Evolutionary conservation across 2,113 vertebrate species (phyloP).

Genomic region (Damaliscus lunatus): DNA sequence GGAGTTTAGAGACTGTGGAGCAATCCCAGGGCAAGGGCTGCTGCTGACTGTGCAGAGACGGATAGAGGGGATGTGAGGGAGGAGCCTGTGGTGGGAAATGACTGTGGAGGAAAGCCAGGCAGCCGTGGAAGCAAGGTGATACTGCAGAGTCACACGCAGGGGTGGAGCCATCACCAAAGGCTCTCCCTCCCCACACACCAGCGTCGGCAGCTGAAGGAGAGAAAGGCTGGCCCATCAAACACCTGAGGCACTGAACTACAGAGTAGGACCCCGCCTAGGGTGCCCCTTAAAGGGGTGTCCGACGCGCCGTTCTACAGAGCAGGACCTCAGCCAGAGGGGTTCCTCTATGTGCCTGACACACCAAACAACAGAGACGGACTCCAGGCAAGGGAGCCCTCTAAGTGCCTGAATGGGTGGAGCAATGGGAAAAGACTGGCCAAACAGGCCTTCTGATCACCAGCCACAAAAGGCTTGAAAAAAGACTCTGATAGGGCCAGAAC

Average conservation of each 20-base stretch:
- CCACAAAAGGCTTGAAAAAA: neutral
- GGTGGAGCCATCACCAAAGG: neutral
- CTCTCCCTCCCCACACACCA: neutral
- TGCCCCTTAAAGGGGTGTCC: neutral
- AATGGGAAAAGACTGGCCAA: neutral
- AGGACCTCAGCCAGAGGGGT: neutral
- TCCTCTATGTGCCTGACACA: neutral
- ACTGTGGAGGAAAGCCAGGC: neutral
- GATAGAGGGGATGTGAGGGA: neutral
- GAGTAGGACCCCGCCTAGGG: neutral
- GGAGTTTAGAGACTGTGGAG: neutral
- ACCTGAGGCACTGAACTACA: neutral
- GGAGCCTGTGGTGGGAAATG: neutral
- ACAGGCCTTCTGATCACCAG: neutral
- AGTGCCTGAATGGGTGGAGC: neutral
- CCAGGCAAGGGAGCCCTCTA: neutral
- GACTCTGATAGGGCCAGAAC: neutral
- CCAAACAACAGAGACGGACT: neutral
- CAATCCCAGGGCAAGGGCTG: neutral
- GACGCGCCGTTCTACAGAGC: accelerated
- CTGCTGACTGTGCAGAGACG: neutral
- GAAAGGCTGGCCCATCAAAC: neutral
- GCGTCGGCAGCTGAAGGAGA: neutral
- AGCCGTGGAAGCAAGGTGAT: neutral
- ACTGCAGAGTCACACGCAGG: neutral